Evolutionary conservation across 2,888 invertebrate species (phyloP), one percentile per base, ranked within the genome.

Genomic region (Dexiosoma caninum): DNA sequence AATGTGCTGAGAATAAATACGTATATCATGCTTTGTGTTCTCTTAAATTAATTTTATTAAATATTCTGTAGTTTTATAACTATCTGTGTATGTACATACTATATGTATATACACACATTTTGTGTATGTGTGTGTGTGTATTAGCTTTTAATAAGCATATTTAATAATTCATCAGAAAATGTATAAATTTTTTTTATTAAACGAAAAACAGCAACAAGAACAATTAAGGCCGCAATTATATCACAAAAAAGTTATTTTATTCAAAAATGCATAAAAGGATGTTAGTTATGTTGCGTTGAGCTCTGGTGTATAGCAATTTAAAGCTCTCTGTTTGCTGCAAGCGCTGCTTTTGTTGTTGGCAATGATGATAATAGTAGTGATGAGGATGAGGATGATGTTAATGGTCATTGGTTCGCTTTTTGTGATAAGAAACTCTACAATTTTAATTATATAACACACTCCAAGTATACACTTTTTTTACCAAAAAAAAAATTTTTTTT

Each of bases 361-460:
- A 16, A 7, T 66, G 23, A 10, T 51, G 23, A 16, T 35, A 27
- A n/a, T 62, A 30, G 1, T 35, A 10, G 35, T 23, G 30, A 49
- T 30, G 44, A 32, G 21, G 44, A 55, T 19, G 30, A 70, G 27
- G 59, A 40, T 70, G 70, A 49, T 59, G 59, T 40, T 70, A 46
- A 70, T 49, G 70, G 37, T 37, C 37, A 8, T 37, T 23, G 16
- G 46, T 49, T 70, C n/a, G 23, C 6, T 60, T 66, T 70, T 49
- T 72, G 16, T 62, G 32, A 62, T 62, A 72, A 72, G 62, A 55
- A 72, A 53, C 62, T 62, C 42, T 42, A 42, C 19, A 42, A 72
- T 42, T 44, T 32, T 4, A 42, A 51, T 72, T 72, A 72, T 72
- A 72, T 72, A 72, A 72, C 62, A 62, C 44, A 72, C 72, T 62